A percentile compares a stretch with the other conserved stretches of the same genome.
Conservation (phyloP, 2,888 invertebrate species). For the Morpho achilles region DNA sequence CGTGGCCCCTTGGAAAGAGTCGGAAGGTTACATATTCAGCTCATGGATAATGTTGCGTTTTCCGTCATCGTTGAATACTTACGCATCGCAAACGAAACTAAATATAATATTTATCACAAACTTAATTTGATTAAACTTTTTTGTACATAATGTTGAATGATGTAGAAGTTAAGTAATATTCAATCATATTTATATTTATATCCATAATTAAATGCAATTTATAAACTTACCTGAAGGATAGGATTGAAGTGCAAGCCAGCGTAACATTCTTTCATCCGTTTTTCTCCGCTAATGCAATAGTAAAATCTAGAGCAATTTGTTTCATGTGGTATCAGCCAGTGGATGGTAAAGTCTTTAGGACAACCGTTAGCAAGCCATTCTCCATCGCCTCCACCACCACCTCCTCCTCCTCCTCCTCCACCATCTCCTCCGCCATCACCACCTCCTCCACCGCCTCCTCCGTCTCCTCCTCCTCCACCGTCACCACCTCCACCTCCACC, state of each 20-base stretch:
- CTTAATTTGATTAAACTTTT: too few relatives aligned
- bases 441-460: neutral
- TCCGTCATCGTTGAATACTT: too few relatives aligned
- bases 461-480: neutral
- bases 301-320: slow-evolving; percentile 40
- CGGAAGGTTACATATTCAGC: too few relatives aligned
- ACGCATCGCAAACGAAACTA: too few relatives aligned
- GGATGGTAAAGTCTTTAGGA: slow-evolving; percentile 34
- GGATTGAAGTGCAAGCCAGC: slow-evolving; percentile 24
- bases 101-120: too few relatives aligned
- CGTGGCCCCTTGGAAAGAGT: too few relatives aligned
- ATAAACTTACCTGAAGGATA: slow-evolving; percentile 13
- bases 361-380: slow-evolving; percentile 31
- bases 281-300: slow-evolving; percentile 39
- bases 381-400: slow-evolving; percentile 6
- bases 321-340: slow-evolving; percentile 40
- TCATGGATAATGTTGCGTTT: too few relatives aligned
- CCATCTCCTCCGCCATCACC: too few relatives aligned
- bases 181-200: too few relatives aligned
- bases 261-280: slow-evolving; percentile 25
- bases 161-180: too few relatives aligned
- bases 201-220: neutral
- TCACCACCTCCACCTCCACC: neutral
- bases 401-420: too few relatives aligned
- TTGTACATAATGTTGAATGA: too few relatives aligned